A percentile compares a stretch with the other conserved stretches of the same genome.
Conservation (phyloP, 2,888 invertebrate genomes). For the Stenurella melanura region DNA sequence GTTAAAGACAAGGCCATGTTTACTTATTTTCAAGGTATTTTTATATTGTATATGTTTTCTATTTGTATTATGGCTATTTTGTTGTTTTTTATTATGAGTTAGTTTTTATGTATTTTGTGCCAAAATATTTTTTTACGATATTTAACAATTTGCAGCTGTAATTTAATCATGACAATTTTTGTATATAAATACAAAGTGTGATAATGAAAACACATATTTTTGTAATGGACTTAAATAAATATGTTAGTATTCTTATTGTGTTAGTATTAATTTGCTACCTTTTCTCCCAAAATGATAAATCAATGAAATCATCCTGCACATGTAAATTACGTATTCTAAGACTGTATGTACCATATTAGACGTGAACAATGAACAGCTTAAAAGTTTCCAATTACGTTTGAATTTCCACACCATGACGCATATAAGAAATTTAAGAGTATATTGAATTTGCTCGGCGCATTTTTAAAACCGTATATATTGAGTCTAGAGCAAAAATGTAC, state of each 20-base stretch:
- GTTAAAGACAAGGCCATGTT: background rate
- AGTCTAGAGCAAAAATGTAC: too few relatives aligned
- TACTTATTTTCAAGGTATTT: conserved; percentile 4
- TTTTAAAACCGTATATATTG: too few relatives aligned
- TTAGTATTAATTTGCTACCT: too few relatives aligned
- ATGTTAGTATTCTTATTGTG: background rate
- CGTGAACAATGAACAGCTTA: too few relatives aligned
- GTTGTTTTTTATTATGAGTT: conserved; percentile 1
- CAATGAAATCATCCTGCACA: too few relatives aligned
- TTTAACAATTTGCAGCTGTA: conserved; percentile 43
- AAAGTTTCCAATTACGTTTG: too few relatives aligned
- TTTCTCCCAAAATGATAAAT: too few relatives aligned
- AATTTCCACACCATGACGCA: too few relatives aligned
- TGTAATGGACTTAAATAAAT: conserved; percentile 25
- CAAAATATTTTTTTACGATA: conserved; percentile 54
- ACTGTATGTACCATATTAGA: too few relatives aligned
- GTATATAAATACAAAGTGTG: background rate
- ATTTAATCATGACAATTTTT: background rate
- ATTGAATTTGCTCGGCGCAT: too few relatives aligned
- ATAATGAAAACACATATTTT: conserved; percentile 37
- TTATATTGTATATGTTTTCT: background rate
- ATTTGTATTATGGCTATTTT: conserved; percentile 9
- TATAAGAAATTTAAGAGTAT: too few relatives aligned
- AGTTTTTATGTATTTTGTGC: conserved; percentile 43
- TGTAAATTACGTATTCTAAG: too few relatives aligned